These are phyloP conservation scores for Salvelinus fontinalis DNA, from an alignment of 2,113 vertebrate genomes.

Conservation along the genomic window DNA sequence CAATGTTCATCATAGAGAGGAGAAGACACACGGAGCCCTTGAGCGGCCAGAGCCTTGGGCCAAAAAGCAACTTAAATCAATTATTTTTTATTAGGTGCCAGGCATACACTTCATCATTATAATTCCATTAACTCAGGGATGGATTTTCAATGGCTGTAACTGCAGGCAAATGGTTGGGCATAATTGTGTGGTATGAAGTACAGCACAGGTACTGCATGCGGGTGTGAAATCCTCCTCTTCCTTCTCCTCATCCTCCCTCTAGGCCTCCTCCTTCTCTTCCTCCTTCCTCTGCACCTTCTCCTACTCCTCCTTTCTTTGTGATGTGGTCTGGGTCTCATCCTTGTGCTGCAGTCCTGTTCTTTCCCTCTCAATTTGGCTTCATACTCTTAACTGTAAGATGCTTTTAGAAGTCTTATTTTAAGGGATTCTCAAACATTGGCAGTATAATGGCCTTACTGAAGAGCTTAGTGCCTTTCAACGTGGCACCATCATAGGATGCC, in stretches of 20 bases:
- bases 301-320: slow-evolving; percentile 41
- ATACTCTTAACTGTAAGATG: slow-evolving; percentile 18
- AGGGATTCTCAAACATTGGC: not conserved
- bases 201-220: slow-evolving; percentile 50
- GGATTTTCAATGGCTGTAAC: slow-evolving; percentile 77
- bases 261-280: slow-evolving; percentile 18
- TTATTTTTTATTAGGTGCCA: slow-evolving; percentile 73
- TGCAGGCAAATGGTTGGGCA: slow-evolving; percentile 65
- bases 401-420: slow-evolving; percentile 37
- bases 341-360: slow-evolving; percentile 21
- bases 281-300: not conserved
- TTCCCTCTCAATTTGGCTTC: slow-evolving; percentile 22
- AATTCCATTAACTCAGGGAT: slow-evolving; percentile 74
- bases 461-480: no score
- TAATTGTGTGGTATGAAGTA: slow-evolving; percentile 71
- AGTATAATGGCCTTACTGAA: no score
- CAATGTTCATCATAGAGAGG: slow-evolving; percentile 43
- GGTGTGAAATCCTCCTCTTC: slow-evolving; percentile 46
- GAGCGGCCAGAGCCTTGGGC: slow-evolving; percentile 50
- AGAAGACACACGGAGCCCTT: slow-evolving; percentile 53
- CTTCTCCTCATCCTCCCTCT: no score
- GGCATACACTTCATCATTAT: slow-evolving; percentile 73
- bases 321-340: slow-evolving; percentile 47
- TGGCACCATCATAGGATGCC: no score
- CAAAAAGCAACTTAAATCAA: slow-evolving; percentile 73